These are phyloP conservation scores for Eustalomyia histrio DNA, from an alignment of 2,888 invertebrate species.

Conservation along the genomic window DNA sequence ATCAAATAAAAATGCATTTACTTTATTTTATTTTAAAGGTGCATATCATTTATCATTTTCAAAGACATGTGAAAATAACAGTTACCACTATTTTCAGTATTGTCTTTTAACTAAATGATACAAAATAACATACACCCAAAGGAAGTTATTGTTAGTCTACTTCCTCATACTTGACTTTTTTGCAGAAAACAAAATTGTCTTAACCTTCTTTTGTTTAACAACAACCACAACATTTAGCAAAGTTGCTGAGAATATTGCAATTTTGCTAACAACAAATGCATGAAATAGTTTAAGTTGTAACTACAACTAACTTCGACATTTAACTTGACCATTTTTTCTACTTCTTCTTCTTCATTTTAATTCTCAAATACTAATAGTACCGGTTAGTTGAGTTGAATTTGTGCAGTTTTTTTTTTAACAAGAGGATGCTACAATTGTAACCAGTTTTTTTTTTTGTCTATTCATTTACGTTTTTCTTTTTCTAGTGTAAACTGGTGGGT, in stretches of 20 bases:
- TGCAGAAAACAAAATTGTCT: background rate
- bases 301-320: background rate
- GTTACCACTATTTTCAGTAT: background rate
- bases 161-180: slow-evolving; percentile 15
- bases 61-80: slow-evolving; percentile 2
- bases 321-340: background rate
- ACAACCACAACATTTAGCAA: background rate
- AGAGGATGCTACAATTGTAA: slow-evolving; percentile 58
- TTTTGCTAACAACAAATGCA: slow-evolving; percentile 7
- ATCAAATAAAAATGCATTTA: slow-evolving; percentile 20
- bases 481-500: slow-evolving; percentile 26
- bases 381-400: slow-evolving; percentile 33
- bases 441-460: slow-evolving; percentile 45
- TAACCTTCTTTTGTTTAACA: background rate
- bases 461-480: background rate
- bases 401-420: slow-evolving; percentile 27
- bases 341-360: background rate
- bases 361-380: slow-evolving; percentile 4
- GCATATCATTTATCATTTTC: background rate
- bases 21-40: background rate
- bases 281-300: background rate
- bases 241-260: background rate
- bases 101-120: slow-evolving; percentile 23
- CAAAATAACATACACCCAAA: slow-evolving; percentile 41
- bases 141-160: slow-evolving; percentile 47